These are phyloP conservation scores for Cydia pomonella DNA, from an alignment of 1,140 invertebrate genomes.

Conservation along the genomic window DNA sequence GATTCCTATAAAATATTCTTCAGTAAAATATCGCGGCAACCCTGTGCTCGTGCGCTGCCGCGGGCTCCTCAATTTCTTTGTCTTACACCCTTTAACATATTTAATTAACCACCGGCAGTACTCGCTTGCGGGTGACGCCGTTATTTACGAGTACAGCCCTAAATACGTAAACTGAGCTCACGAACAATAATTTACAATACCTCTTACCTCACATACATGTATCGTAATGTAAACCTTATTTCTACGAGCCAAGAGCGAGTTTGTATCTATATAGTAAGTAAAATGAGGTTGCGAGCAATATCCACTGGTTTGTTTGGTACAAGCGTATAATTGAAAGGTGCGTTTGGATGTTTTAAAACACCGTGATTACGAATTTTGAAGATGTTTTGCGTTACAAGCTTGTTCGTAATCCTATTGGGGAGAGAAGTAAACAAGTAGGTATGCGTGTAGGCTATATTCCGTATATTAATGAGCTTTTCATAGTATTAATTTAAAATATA, in stretches of 20 bases:
- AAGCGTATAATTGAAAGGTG: conserved; percentile 27
- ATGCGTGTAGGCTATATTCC: background rate
- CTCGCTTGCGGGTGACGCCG: conserved; percentile 21
- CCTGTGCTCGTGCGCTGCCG: conserved; percentile 38
- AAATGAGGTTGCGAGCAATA: background rate
- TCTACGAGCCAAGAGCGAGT: background rate
- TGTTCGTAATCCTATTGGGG: background rate
- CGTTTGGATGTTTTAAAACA: conserved; percentile 29
- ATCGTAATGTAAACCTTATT: background rate
- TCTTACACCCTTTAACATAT: conserved; percentile 61
- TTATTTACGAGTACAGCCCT: conserved; percentile 26
- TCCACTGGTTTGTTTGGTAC: background rate
- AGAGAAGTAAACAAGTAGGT: background rate
- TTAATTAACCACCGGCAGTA: conserved; percentile 59
- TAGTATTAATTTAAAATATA: background rate
- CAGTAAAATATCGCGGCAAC: background rate
- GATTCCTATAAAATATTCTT: background rate
- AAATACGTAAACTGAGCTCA: conserved; percentile 32
- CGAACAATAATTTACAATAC: background rate
- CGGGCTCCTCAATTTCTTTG: conserved; percentile 52
- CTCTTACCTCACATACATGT: background rate
- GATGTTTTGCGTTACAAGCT: conserved; percentile 24
- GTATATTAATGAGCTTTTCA: background rate
- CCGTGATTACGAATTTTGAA: conserved; percentile 23
- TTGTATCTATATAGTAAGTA: background rate